Base-by-base conservation (phyloP, 2,113 vertebrate genomes). In the Dasyprocta punctata region DNA sequence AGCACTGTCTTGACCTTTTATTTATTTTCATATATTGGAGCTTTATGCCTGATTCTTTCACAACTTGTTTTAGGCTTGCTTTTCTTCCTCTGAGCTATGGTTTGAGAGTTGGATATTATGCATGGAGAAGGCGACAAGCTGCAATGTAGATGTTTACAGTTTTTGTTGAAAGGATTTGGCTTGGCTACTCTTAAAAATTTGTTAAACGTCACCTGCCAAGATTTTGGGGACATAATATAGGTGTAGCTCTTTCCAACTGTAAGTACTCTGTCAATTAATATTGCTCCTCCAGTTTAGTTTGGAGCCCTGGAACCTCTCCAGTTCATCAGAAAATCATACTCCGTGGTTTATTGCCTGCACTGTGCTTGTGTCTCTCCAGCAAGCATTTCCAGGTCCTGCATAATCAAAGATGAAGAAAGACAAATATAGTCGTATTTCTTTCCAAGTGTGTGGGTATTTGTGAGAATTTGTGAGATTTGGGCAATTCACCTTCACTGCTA, bases 41-140 rank as follows among this genome's bases (percentile, higher is more conserved):
- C 38, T 9, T 92, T 83, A 33, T 65, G 47, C 9, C 81, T 33
- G 11, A 58, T 89, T 36, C 61, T 86, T 60, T 82, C 65, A 38
- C 61, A 49, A 8, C 44, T 80, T 9, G 1, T n/a, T n/a, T 22
- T 44, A 49, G 61, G 19, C 54, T 41, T 61, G 19, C 60, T 93
- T 97, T 96, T 86, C 63, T 93, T 84, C 19, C 61, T 36, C 81
- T 52, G 52, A 87, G 10, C 58, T 94, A 49, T 4, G 47, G 77
- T 96, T 90, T 90, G 60, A 87, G 90, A 17, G 13, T 80, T 77
- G 47, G 22, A 19, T 88, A 20, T 54, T 96, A 14, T 41, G 26
- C 24, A 7, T n/a, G 41, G 26, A 58, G 22, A 14, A 85, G 36
- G 69, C 49, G 41, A n/a, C 19, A 44, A 90, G 54, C 26, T 81